A percentile compares a stretch with the other conserved stretches of the same genome.
Evolutionary conservation across 2,113 vertebrate genomes (phyloP).

Genomic region (Cichladusa arquata): DNA sequence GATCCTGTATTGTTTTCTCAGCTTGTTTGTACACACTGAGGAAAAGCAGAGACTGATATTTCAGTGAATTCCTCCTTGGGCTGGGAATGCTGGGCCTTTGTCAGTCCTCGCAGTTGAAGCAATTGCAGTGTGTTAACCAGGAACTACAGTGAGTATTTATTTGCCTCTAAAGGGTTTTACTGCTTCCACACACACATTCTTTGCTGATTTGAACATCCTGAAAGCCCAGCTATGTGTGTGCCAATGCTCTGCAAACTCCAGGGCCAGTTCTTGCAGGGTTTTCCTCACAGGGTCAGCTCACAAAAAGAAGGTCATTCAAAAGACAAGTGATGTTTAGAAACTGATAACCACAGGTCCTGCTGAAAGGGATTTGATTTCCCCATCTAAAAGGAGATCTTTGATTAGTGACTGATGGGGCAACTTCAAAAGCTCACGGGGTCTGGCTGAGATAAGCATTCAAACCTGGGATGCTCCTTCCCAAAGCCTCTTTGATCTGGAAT

Average conservation of each 20-base stretch:
- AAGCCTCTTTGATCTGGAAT: constrained; percentile 64
- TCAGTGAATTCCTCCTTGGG: not conserved
- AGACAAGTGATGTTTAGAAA: constrained; percentile 52
- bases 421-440: constrained; percentile 52
- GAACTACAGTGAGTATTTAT: not conserved
- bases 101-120: not conserved
- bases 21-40: not conserved
- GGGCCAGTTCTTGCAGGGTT: not conserved
- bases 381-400: constrained; percentile 61
- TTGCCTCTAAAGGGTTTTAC: constrained; percentile 49
- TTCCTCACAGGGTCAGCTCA: constrained; percentile 39
- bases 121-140: not conserved
- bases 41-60: not conserved
- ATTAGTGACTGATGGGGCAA: constrained; percentile 60
- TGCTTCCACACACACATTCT: constrained; percentile 47
- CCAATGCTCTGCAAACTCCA: not conserved
- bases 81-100: not conserved
- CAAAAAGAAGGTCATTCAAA: constrained; percentile 26
- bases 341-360: constrained; percentile 45
- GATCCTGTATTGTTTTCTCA: not conserved
- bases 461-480: constrained; percentile 49
- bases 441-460: constrained; percentile 58
- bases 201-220: constrained; percentile 31
- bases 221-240: not conserved
- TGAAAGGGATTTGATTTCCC: constrained; percentile 55